Base-by-base conservation (phyloP, 2,888 invertebrate genomes). In the Druceiella hillmani region DNA sequence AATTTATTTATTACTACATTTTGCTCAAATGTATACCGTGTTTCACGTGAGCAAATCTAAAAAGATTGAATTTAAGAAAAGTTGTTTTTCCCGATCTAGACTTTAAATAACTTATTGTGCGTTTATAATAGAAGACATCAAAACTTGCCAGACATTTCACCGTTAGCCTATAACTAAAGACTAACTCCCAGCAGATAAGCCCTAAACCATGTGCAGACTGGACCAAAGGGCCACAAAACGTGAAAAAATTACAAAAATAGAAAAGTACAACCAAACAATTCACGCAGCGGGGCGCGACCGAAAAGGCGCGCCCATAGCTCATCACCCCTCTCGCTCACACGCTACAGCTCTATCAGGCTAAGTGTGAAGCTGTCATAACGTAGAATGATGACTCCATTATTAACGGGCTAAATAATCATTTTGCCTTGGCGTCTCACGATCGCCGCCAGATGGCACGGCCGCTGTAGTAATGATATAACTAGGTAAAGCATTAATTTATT, bases 321-420 rank as follows among this genome's bases (percentile, higher is more conserved):
- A n/a, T 63, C 65, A 59, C 58, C 56, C 49, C 46, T 53, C 58
- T 57, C 27, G 27, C 58, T 59, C 58, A n/a, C n/a, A n/a, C n/a
- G n/a, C n/a, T n/a, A n/a, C n/a, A n/a, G 27, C 10, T 4, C 27
- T 6, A 6, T 20, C 27, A 11, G 11, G n/a, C 62, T 60, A 67
- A 68, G 70, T 70, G 70, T 68, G 66, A 69, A 70, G 61, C 70
- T 69, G 70, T 69, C 68, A 66, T 57, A 64, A 54, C 51, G 55
- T 61, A 62, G 22, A 64, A 66, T 64, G 68, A 70, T 64, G 66
- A 61, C 66, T 69, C 64, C 66, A 67, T 69, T 68, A 69, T 67
- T 66, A 69, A 51, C 57, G 62, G 60, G 53, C 62, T 61, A 64
- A 66, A 64, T 66, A 65, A 66, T 64, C 63, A 66, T 57, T 55